Base-by-base conservation (phyloP, 2,113 vertebrate genomes). In the Rallus limicola region DNA sequence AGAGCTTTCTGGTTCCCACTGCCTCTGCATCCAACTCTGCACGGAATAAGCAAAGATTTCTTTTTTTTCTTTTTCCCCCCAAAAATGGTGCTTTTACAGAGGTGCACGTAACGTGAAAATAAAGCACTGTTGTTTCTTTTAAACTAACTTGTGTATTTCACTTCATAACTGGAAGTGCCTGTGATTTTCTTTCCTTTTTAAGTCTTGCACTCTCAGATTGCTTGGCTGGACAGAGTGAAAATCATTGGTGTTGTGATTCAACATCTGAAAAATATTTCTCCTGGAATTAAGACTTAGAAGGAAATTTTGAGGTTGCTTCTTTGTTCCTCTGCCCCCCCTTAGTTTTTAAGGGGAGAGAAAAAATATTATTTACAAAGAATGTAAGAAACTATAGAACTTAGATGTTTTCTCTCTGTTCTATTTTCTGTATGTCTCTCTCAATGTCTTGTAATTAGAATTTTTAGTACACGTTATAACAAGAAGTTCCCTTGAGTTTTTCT, bases 1-100 rank as follows among this genome's bases (percentile, higher is more conserved):
- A 60, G 3, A 68, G 74, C 78, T 90, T 75, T 91, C 68, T 94
- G 77, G 78, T 95, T 96, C 92, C 92, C 86, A 59, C 92, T 94
- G 85, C 63, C 90, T 94, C 79, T 95, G 88, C 88, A 85, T 80
- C 78, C 42, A 21, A 70, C 70, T 87, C 77, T 76, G 72, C 46
- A 55, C 83, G 72, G 80, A 92, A 84, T 71, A 86, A 63, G 80
- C 68, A 88, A 81, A 78, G 46, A 56, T 67, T 79, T 89, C 4
- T 72, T 48, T 60, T 60, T 81, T 62, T 36, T 15, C 24, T 50
- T 11, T 25, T 25, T 6, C 46, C 48, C 21, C 50, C 50, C 33
- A 63, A 52, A 13, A 83, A 60, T 29, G 52, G 60, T 92, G 88
- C 72, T 88, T 92, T 93, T 68, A 77, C 83, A 94, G 70, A 88